Evolutionary conservation across 1,140 invertebrate species (phyloP).

Genomic region (Riptortus pedestris): DNA sequence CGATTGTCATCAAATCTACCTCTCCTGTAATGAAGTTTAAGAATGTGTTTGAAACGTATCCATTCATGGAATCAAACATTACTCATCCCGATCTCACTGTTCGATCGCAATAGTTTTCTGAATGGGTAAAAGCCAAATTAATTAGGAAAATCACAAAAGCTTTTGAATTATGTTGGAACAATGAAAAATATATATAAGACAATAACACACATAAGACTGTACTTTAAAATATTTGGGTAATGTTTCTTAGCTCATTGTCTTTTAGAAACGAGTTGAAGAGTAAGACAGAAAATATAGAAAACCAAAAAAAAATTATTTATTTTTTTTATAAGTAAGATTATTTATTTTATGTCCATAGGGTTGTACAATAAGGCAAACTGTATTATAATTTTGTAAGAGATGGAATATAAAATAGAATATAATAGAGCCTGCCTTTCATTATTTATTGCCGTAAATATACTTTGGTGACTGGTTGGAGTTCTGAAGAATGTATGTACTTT

Average conservation of each 20-base stretch:
- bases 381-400: neutral
- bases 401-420: neutral
- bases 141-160: neutral
- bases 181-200: neutral
- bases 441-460: neutral
- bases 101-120: neutral
- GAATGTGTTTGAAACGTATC: neutral
- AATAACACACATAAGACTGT: neutral
- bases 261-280: neutral
- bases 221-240: neutral
- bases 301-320: constrained; percentile 7
- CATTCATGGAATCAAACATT: constrained; percentile 10
- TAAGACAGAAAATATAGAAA: neutral
- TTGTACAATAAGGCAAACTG: neutral
- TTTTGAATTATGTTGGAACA: neutral
- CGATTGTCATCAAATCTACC: constrained; percentile 68
- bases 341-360: constrained; percentile 3
- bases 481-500: neutral
- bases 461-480: constrained; percentile 5
- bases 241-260: constrained; percentile 3
- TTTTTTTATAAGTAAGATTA: constrained; percentile 1
- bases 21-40: constrained; percentile 75
- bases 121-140: neutral
- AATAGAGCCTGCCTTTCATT: neutral
- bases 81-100: constrained; percentile 6